Conservation (phyloP, 2,888 invertebrate genomes). For the Lingula anatina region DNA sequence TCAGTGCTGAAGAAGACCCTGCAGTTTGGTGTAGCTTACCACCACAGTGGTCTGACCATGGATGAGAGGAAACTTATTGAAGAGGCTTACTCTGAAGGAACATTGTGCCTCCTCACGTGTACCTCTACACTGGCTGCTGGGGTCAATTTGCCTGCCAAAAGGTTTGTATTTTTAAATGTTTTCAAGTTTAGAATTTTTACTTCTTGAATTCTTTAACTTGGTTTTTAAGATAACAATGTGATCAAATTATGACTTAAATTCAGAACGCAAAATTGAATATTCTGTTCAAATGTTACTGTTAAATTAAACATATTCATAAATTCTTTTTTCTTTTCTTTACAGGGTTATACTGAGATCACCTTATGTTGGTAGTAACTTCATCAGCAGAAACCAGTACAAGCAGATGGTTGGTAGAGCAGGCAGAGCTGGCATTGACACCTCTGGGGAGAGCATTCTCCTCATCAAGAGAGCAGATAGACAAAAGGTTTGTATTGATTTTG, state of each 20-base stretch:
- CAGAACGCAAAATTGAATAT: too few species aligned
- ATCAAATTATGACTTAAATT: too few species aligned
- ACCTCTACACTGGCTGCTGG: conserved; percentile 97
- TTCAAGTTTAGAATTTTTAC: background rate
- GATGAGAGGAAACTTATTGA: conserved; percentile 84
- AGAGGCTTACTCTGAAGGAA: conserved; percentile 69
- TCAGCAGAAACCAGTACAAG: conserved; percentile 76
- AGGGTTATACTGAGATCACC: conserved; percentile 77
- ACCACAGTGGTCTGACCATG: conserved; percentile 77
- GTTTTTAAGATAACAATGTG: background rate
- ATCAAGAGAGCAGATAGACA: conserved; percentile 60
- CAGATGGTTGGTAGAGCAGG: conserved; percentile 97
- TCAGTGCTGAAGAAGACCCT: conserved; percentile 65
- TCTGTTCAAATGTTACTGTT: too few species aligned
- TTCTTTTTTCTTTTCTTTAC: too few species aligned
- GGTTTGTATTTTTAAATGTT: conserved; percentile 45
- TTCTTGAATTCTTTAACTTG: background rate
- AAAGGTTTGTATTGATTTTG: conserved; percentile 23
- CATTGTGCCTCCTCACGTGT: conserved; percentile 83
- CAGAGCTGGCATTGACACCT: conserved; percentile 75
- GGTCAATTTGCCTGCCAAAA: conserved; percentile 88
- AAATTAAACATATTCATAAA: too few species aligned
- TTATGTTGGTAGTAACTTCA: conserved; percentile 68
- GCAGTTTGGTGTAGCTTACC: conserved; percentile 82
- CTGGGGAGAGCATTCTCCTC: conserved; percentile 85